Base-by-base conservation (phyloP, 2,888 invertebrate species). In the Pediacus dermestoides region DNA sequence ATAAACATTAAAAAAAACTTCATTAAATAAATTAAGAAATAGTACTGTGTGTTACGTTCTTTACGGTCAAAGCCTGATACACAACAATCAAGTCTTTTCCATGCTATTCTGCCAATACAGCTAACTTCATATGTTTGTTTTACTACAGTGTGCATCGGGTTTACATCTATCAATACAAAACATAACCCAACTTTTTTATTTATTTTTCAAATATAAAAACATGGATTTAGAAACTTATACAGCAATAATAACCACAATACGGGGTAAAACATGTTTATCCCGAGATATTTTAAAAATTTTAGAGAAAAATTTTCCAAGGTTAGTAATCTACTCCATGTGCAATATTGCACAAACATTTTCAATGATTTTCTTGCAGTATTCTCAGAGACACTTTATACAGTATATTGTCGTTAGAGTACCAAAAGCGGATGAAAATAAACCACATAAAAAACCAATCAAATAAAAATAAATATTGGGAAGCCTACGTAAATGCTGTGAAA, bases 351-450 rank as follows among this genome's bases (percentile, higher is more conserved):
- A 4, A 23, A 23, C 3, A 23, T 23, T 23, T 23, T 10, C 23
- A 23, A 23, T 23, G 4, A 6, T 23, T 7, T 3, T 4, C 44
- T 59, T 67, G 42, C 53, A 82, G 82, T 27, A 63, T 84, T 35
- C 73, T 77, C 30, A 61, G 73, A 27, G 67, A 74, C 34, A 81
- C 86, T 0, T 56, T 88, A 21, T 79, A 78, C 35, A 85, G 87
- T 61, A 86, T 89, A 51, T 63, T 85, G 39, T 77, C 79, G 14
- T 70, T 78, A 27, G 76, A 85, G 53, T 74, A 81, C 28, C 79
- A 80, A 58, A 73, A 77, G 52, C 74, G 74, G 41, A 78, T 82
- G 74, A 85, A 81, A 61, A 67, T 69, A 7, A 77, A 72, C 42
- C 80, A 82, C 58, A 68, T 74, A 46, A 79, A 76, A 52, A 74